These are phyloP conservation scores for Lathamus discolor DNA, from an alignment of 2,113 vertebrate genomes.

Conservation along the genomic window DNA sequence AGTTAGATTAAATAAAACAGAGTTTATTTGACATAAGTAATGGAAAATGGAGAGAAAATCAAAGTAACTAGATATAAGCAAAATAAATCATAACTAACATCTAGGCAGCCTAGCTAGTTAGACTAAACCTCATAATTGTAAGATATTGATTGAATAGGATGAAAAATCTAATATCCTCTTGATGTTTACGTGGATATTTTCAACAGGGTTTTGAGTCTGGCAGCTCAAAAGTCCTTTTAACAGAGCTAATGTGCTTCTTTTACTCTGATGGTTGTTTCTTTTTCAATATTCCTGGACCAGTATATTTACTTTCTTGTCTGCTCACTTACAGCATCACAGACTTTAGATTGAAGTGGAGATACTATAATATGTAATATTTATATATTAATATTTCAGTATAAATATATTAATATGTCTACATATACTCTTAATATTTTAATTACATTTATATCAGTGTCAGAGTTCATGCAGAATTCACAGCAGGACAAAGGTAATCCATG, in stretches of 20 bases:
- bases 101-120: constrained; percentile 6
- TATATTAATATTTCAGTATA: neutral
- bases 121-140: constrained; percentile 24
- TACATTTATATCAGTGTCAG: neutral
- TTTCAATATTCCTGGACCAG: neutral
- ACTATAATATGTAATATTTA: neutral
- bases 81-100: constrained; percentile 45
- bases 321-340: neutral
- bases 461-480: neutral
- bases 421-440: neutral
- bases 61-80: constrained; percentile 32
- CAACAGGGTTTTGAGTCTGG: neutral
- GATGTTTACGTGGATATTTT: neutral
- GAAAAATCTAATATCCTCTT: neutral
- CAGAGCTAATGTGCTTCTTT: neutral
- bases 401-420: neutral
- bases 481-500: neutral
- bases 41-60: constrained; percentile 32
- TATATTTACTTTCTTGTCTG: neutral
- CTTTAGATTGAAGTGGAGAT: neutral
- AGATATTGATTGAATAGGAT: constrained; percentile 35
- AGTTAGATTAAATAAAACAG: constrained; percentile 10
- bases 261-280: neutral
- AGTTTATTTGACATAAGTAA: neutral
- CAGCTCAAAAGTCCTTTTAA: neutral